Conservation (phyloP, 2,888 invertebrate species). For the Orthonevra nobilis region DNA sequence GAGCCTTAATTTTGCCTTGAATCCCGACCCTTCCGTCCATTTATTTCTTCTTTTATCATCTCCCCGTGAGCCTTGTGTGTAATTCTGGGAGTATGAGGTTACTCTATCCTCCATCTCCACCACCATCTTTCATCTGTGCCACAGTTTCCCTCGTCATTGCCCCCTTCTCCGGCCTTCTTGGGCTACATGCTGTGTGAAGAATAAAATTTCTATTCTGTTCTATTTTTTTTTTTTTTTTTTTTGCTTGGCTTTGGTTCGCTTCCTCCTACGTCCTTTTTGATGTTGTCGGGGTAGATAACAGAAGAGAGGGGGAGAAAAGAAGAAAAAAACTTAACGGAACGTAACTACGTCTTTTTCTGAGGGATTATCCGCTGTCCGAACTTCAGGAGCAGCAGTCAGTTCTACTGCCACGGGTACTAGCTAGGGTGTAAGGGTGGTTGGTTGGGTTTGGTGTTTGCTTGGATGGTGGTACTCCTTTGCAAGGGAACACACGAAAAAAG, state of each 20-base stretch:
- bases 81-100: conserved; percentile 45
- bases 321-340: conserved; percentile 49
- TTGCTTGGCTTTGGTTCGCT: too few species aligned
- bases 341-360: conserved; percentile 64
- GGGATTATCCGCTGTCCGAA: conserved; percentile 70
- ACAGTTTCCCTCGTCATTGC: background rate
- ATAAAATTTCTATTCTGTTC: conserved; percentile 61
- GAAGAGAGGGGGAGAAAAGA: conserved; percentile 19
- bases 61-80: conserved; percentile 36
- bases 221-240: conserved; percentile 3
- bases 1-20: conserved; percentile 65
- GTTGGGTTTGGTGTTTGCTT: conserved; percentile 2
- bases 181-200: conserved; percentile 59
- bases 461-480: conserved; percentile 36
- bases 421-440: too few species aligned
- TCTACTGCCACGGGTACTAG: background rate
- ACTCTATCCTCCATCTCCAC: conserved; percentile 36
- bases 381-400: conserved; percentile 55
- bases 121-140: conserved; percentile 5
- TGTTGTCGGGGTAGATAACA: conserved; percentile 61
- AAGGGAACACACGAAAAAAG: conserved; percentile 57
- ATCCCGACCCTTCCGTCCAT: conserved; percentile 46
- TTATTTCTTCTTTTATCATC: conserved; percentile 46
- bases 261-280: conserved; percentile 47
- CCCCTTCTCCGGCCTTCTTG: conserved; percentile 28